phyloP scores from a whole-genome alignment of 2,888 invertebrate species.

The Sesamia inferens region DNA sequence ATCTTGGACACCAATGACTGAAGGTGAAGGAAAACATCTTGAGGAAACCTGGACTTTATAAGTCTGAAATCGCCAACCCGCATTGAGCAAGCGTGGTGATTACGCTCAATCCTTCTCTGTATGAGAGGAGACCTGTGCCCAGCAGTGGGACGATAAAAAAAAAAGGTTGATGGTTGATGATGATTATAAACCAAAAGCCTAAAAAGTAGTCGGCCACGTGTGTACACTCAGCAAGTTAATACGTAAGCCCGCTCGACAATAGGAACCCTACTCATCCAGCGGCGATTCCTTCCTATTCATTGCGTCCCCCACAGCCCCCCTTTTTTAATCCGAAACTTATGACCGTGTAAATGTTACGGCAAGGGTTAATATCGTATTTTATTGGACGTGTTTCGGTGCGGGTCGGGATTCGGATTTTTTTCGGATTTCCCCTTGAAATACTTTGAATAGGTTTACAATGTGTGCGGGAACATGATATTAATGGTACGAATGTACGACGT shows the following conservation, averaged over 20 bases:
- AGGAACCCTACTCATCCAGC: constrained; percentile 75
- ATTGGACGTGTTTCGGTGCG: constrained; percentile 75
- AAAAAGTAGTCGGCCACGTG: constrained; percentile 15
- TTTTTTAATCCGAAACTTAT: constrained; percentile 87
- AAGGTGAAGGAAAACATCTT: too few relatives aligned
- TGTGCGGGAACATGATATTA: constrained; percentile 56
- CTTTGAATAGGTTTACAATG: constrained; percentile 61
- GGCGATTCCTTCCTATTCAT: constrained; percentile 75
- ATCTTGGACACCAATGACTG: too few relatives aligned
- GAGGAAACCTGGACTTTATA: too few relatives aligned
- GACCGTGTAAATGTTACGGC: constrained; percentile 83
- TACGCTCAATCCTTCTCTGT: too few relatives aligned
- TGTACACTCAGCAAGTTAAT: constrained; percentile 65
- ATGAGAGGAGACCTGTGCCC: too few relatives aligned
- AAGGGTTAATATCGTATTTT: constrained; percentile 85
- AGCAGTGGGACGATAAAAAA: too few relatives aligned
- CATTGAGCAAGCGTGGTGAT: too few relatives aligned
- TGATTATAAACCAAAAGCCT: not conserved
- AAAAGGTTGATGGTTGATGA: too few relatives aligned
- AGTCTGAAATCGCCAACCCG: too few relatives aligned
- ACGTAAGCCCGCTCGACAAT: constrained; percentile 66
- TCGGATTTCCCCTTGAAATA: constrained; percentile 62
- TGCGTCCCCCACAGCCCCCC: constrained; percentile 69
- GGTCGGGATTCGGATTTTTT: constrained; percentile 68
- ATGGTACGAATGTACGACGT: constrained; percentile 30